Evolutionary conservation across 2,888 invertebrate genomes (phyloP).

Genomic region (Cerastis leucographa): DNA sequence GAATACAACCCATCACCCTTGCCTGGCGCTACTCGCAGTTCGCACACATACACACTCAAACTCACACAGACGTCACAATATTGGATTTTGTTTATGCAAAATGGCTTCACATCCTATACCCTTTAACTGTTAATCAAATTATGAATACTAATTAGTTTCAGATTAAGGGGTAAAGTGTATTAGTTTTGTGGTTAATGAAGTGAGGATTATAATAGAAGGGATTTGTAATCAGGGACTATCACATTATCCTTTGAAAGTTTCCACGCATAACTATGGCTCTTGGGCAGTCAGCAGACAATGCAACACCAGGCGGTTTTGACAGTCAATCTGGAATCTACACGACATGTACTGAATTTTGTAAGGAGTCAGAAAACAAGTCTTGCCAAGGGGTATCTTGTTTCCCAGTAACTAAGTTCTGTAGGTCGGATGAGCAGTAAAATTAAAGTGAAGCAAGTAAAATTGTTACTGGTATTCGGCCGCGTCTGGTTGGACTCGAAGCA

Average conservation of each 20-base stretch:
- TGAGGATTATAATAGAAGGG: neutral
- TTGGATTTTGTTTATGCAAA: slow-evolving; percentile 87
- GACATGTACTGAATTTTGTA: neutral
- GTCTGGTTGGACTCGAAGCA: neutral
- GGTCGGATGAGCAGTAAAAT: neutral
- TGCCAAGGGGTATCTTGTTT: neutral
- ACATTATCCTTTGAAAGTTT: neutral
- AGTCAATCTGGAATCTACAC: neutral
- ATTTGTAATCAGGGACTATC: neutral
- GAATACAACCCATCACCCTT: slow-evolving; percentile 73
- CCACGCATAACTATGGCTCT: neutral
- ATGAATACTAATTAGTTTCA: slow-evolving; percentile 70
- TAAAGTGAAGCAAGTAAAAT: neutral
- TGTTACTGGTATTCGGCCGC: neutral
- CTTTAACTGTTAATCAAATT: slow-evolving; percentile 70
- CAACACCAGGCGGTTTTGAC: neutral
- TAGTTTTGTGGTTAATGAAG: neutral
- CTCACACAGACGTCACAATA: slow-evolving; percentile 74
- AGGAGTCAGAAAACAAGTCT: neutral
- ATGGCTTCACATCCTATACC: slow-evolving; percentile 81
- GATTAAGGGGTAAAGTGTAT: slow-evolving; percentile 38
- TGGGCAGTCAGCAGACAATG: neutral
- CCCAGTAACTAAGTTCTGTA: neutral
- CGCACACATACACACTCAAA: slow-evolving; percentile 70
- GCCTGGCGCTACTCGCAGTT: slow-evolving; percentile 68